Percentiles rank a stretch among this genome's conserved stretches.
Conservation (phyloP, 2,113 vertebrate genomes). For the Corynorhinus townsendii region DNA sequence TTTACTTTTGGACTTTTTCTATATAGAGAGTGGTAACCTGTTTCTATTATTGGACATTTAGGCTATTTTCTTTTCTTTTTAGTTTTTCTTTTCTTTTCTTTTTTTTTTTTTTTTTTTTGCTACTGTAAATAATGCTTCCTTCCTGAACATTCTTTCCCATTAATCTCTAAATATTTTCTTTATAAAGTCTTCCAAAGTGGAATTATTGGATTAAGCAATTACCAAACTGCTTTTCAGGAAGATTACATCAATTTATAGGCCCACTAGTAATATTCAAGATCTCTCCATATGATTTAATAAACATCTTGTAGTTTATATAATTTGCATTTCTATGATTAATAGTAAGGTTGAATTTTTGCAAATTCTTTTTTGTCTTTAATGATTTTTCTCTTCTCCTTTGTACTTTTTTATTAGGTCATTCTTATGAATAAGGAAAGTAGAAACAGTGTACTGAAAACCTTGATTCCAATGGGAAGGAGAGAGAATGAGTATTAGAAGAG, state of each 20-base stretch:
- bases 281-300: neutral
- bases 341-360: conserved; percentile 7
- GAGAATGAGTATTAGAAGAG: neutral
- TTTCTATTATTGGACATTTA: neutral
- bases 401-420: neutral
- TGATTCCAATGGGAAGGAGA: neutral
- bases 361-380: neutral
- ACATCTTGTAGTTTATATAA: neutral
- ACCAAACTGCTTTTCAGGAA: conserved; percentile 20
- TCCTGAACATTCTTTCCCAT: neutral
- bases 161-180: neutral
- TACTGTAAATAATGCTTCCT: neutral
- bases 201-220: neutral
- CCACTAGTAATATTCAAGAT: neutral
- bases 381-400: neutral
- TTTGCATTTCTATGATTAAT: neutral
- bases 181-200: neutral
- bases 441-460: neutral
- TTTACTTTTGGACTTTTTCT: neutral
- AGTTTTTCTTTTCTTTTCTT: neutral
- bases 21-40: neutral
- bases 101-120: neutral
- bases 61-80: neutral
- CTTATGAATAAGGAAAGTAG: neutral
- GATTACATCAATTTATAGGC: neutral